Evolutionary conservation across 2,113 vertebrate genomes (phyloP).

Genomic region (Odobenus rosmarus): DNA sequence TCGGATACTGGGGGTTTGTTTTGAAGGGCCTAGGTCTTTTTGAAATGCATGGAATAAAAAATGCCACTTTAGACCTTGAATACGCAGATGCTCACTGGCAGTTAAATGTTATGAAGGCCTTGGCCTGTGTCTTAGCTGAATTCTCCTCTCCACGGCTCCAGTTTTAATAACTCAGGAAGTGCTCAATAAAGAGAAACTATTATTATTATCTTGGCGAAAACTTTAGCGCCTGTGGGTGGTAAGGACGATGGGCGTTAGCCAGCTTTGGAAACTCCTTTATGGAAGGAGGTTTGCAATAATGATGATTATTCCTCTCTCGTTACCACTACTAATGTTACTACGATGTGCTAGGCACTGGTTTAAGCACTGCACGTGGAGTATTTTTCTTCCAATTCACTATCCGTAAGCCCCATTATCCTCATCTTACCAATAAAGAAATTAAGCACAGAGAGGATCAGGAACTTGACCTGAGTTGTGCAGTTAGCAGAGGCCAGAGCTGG

Average conservation of each 20-base stretch:
- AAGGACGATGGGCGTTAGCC: not conserved
- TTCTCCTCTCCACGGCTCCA: rapidly evolving
- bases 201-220: not conserved
- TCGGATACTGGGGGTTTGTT: not conserved
- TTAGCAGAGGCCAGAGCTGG: not conserved
- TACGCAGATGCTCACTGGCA: not conserved
- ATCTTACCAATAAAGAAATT: not conserved
- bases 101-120: not conserved
- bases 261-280: not conserved
- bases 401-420: not conserved
- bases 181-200: not conserved
- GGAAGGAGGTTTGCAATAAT: not conserved
- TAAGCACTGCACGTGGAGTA: not conserved
- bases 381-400: not conserved
- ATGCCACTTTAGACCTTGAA: not conserved
- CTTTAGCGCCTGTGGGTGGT: not conserved
- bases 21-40: not conserved
- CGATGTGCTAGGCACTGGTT: too few relatives aligned
- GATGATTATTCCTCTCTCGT: not conserved
- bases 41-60: not conserved
- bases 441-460: not conserved
- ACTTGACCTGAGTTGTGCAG: not conserved
- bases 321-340: not conserved
- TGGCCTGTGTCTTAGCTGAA: not conserved
- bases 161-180: not conserved